Base-by-base conservation (phyloP, 2,888 invertebrate genomes). In the Lepidocyrtinus sp. region DNA sequence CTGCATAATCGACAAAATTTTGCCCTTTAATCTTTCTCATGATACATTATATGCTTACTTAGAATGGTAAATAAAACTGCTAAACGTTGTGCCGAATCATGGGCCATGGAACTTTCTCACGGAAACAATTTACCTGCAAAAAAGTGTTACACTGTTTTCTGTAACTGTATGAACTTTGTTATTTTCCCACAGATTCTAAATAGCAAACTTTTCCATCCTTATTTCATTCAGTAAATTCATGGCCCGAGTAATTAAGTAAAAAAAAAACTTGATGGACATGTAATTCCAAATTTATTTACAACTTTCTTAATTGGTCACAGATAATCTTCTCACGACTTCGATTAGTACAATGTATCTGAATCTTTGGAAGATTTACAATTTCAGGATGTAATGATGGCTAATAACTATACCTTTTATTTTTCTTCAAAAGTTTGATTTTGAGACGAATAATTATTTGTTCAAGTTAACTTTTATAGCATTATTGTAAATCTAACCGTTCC, bases 401-500 rank as follows among this genome's bases (percentile, higher is more conserved):
- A 55, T 73, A 79, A 79, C 63, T 69, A 62, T n/a, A n/a, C 64
- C 63, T 59, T 69, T 63, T 50, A 64, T 36, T 65, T 64, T 68
- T 70, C 27, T 59, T 71, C 61, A 17, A 19, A 36, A 62, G 5
- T 24, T 26, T 46, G 9, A 45, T 62, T n/a, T 7, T 21, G 55
- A 9, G 64, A 64, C 26, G 69, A 70, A 50, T 75, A 63, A 77
- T 77, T 70, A 71, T 71, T 63, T 71, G 65, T 77, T 68, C 69
- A 78, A 50, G 17, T 50, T 17, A 15, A 50, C 50, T 55, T 79
- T 79, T 79, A 79, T 74, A 46, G 73, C 79, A 74, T 45, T 61
- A 79, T 74, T 74, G 65, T 74, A 79, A 74, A 79, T 74, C 70
- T 68, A 36, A 74, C 73, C 68, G 79, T 75, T 65, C 65, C 24